A percentile compares a stretch with the other conserved stretches of the same genome.
These are phyloP conservation scores for Oxygymnocypris stewartii DNA, from an alignment of 2,113 vertebrate genomes.

Conservation along the genomic window DNA sequence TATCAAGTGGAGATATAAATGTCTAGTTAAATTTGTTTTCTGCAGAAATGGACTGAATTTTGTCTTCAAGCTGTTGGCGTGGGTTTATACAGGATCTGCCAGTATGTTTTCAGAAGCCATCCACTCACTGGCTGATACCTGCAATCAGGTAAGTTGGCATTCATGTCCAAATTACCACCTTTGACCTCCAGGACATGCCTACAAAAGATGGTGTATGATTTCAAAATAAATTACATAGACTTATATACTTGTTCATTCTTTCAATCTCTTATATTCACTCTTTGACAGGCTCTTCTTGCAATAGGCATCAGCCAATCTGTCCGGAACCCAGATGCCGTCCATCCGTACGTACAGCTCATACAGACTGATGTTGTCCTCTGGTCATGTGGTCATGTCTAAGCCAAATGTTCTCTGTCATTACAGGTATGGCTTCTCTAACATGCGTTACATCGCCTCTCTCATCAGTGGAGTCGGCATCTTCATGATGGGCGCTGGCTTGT, in stretches of 20 bases:
- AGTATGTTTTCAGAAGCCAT: constrained; percentile 99
- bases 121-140: constrained; percentile 96
- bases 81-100: constrained; percentile 97
- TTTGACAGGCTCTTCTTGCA: constrained; percentile 83
- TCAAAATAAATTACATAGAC: neutral
- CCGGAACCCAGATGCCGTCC: constrained; percentile 88
- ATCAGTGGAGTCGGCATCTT: constrained; percentile 99
- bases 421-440: constrained; percentile 98
- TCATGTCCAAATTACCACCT: neutral
- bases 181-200: neutral
- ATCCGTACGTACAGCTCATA: constrained; percentile 79
- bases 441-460: constrained; percentile 97
- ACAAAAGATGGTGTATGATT: neutral
- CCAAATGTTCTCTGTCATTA: constrained; percentile 23
- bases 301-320: constrained; percentile 95
- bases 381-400: neutral
- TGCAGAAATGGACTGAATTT: constrained; percentile 97
- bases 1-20: neutral
- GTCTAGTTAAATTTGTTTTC: neutral
- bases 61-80: constrained; percentile 96
- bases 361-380: neutral
- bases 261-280: neutral
- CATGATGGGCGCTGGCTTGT: constrained; percentile 98
- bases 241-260: neutral
- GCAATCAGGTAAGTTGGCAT: constrained; percentile 84